Evolutionary conservation across 2,888 invertebrate species (phyloP).

Genomic region (Pollenia amentaria): DNA sequence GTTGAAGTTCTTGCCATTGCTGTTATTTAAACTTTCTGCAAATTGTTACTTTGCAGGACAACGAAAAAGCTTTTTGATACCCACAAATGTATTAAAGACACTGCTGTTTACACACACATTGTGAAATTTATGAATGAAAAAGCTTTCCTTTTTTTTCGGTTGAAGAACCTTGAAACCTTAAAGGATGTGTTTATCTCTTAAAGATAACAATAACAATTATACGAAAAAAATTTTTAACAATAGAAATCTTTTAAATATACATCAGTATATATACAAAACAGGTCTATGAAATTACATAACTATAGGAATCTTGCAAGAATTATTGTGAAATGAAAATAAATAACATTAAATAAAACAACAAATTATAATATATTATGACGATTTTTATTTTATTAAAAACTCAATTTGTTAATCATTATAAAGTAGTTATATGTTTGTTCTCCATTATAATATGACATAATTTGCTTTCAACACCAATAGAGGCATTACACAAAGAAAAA

Average conservation of each 20-base stretch:
- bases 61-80: background rate
- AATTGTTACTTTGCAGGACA: background rate
- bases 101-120: too few species aligned
- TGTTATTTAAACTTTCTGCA: background rate
- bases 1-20: too few species aligned
- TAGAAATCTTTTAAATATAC: background rate
- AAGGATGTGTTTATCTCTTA: conserved; percentile 5
- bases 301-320: background rate
- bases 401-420: background rate
- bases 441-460: background rate
- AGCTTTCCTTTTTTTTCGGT: background rate
- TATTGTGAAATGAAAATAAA: background rate
- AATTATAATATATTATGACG: conserved; percentile 7
- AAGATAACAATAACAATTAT: background rate
- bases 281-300: background rate
- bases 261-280: background rate
- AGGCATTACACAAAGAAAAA: too few species aligned
- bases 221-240: background rate
- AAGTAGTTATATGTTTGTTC: background rate
- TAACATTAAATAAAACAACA: background rate
- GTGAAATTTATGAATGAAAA: conserved; percentile 47
- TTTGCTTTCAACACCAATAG: too few species aligned
- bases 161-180: conserved; percentile 16
- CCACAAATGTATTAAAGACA: too few species aligned
- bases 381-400: background rate